These are phyloP conservation scores for Lithosia quadra DNA, from an alignment of 2,888 invertebrate species.

Conservation along the genomic window DNA sequence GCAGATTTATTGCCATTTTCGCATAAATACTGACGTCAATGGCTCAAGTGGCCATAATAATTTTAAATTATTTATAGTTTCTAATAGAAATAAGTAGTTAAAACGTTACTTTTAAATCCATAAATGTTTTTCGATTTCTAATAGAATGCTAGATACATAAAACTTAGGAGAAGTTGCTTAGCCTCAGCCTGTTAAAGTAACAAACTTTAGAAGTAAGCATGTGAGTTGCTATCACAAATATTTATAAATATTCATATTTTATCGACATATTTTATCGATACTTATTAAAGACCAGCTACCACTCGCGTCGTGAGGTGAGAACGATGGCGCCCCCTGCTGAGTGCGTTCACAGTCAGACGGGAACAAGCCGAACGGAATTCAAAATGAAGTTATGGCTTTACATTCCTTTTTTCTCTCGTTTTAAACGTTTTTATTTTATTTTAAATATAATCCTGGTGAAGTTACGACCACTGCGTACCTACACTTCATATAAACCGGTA, in stretches of 20 bases:
- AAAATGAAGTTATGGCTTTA: constrained; percentile 84
- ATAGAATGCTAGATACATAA: constrained; percentile 30
- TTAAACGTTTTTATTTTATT: constrained; percentile 77
- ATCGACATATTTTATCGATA: constrained; percentile 86
- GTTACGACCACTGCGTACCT: constrained; percentile 66
- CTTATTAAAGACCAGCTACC: constrained; percentile 86
- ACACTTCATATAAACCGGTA: constrained; percentile 55
- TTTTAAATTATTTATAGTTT: constrained; percentile 65
- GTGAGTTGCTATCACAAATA: constrained; percentile 77
- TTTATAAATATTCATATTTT: constrained; percentile 86
- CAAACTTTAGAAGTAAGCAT: constrained; percentile 51
- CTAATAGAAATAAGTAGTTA: constrained; percentile 50
- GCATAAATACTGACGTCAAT: constrained; percentile 65
- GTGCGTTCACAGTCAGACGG: constrained; percentile 80
- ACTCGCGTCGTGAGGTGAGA: constrained; percentile 87
- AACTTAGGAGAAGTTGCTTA: constrained; percentile 27
- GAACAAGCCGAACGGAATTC: constrained; percentile 83
- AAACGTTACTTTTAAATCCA: constrained; percentile 17
- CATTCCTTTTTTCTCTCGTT: constrained; percentile 74
- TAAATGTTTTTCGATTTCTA: constrained; percentile 47
- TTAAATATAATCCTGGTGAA: constrained; percentile 69
- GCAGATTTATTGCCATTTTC: constrained; percentile 70
- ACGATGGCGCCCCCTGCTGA: constrained; percentile 85
- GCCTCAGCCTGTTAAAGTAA: constrained; percentile 28
- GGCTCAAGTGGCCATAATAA: constrained; percentile 60